phyloP scores from a whole-genome alignment of 2,113 vertebrate genomes.

The Mormyrus iriodes region DNA sequence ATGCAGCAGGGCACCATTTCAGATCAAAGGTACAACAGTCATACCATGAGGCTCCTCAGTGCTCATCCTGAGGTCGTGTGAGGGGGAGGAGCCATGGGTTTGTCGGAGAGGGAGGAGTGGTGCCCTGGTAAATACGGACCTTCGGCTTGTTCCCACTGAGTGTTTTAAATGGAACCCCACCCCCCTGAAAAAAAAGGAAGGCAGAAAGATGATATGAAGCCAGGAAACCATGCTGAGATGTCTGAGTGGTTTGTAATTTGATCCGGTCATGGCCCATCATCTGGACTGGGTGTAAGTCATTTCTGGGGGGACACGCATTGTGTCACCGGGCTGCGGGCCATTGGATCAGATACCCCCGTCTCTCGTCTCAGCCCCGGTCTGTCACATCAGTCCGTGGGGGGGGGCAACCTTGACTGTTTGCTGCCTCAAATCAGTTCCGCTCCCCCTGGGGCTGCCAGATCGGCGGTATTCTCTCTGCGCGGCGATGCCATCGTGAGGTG shows the following conservation, averaged over 20 bases:
- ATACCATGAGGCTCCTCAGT: background rate
- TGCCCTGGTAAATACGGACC: background rate
- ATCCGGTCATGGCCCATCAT: slow-evolving; percentile 44
- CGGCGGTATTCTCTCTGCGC: background rate
- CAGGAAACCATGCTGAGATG: slow-evolving; percentile 29
- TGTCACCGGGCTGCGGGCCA: slow-evolving; percentile 47
- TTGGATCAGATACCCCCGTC: slow-evolving; percentile 32
- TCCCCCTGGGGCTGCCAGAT: slow-evolving; percentile 18
- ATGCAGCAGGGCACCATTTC: background rate
- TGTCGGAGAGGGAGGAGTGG: background rate
- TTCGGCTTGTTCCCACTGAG: background rate
- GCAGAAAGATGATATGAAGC: slow-evolving; percentile 7
- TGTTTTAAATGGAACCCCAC: background rate
- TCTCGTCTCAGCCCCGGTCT: slow-evolving; percentile 28
- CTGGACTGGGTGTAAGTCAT: slow-evolving; percentile 40
- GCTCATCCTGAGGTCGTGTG: background rate
- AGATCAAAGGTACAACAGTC: background rate
- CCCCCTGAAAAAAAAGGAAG: background rate
- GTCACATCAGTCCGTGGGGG: slow-evolving; percentile 42
- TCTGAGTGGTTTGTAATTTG: slow-evolving; percentile 47
- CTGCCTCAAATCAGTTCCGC: slow-evolving; percentile 35
- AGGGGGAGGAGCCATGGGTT: background rate
- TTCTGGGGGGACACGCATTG: slow-evolving; percentile 39
- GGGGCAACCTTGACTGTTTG: slow-evolving; percentile 26
- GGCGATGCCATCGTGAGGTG: background rate